These are phyloP conservation scores for Sciurus carolinensis DNA, from an alignment of 2,797 vertebrate species.

Conservation along the genomic window DNA sequence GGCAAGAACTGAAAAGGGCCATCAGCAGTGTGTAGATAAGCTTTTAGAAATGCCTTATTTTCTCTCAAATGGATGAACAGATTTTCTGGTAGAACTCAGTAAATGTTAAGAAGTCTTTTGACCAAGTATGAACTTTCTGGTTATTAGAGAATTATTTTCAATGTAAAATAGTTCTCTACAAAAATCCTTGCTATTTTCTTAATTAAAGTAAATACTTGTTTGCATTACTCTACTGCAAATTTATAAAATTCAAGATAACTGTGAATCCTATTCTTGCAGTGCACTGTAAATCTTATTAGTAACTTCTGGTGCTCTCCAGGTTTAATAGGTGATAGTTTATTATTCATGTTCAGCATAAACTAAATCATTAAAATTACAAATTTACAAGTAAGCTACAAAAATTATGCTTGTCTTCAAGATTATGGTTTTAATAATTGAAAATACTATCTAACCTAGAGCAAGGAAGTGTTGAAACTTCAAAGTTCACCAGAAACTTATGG, in stretches of 20 bases:
- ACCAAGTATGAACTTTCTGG: slow-evolving; percentile 34
- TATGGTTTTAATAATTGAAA: slow-evolving; percentile 78
- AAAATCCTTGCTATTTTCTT: slow-evolving; percentile 64
- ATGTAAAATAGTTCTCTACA: slow-evolving; percentile 43
- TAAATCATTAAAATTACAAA: slow-evolving; percentile 81
- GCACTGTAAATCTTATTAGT: slow-evolving; percentile 79
- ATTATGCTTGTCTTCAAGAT: slow-evolving; percentile 72
- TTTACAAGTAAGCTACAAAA: slow-evolving; percentile 77
- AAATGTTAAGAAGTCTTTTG: slow-evolving; percentile 63
- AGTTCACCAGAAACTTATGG: slow-evolving; percentile 47
- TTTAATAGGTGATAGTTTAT: slow-evolving; percentile 74
- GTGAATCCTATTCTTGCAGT: slow-evolving; percentile 62
- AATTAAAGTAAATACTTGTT: slow-evolving; percentile 80
- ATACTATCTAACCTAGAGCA: slow-evolving; percentile 67
- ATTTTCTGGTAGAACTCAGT: slow-evolving; percentile 70
- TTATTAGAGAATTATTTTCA: slow-evolving; percentile 62
- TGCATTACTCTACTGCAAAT: slow-evolving; percentile 55
- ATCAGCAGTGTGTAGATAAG: slow-evolving; percentile 54
- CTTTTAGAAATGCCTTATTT: slow-evolving; percentile 72
- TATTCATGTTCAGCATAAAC: slow-evolving; percentile 81
- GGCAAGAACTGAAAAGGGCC: slow-evolving; percentile 66
- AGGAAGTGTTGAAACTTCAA: slow-evolving; percentile 58
- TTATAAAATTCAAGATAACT: slow-evolving; percentile 71
- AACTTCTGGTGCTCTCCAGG: slow-evolving; percentile 73
- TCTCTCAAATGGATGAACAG: slow-evolving; percentile 74